Conservation (phyloP, 2,113 vertebrate genomes). For the Corapipo altera region DNA sequence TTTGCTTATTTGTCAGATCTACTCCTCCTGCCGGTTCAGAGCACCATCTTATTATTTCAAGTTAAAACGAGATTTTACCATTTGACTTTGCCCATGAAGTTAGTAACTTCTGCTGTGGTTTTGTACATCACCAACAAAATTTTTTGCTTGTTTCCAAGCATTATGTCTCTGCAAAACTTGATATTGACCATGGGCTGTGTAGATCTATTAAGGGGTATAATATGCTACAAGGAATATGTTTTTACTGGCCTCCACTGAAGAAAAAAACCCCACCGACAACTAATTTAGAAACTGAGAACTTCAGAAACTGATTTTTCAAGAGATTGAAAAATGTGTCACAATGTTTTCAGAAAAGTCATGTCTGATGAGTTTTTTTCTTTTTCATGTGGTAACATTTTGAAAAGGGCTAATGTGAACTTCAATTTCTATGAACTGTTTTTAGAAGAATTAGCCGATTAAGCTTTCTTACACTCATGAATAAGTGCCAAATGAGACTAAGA, state of each 20-base stretch:
- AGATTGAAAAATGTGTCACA: not conserved
- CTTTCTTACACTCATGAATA: not conserved
- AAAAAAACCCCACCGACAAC: not conserved
- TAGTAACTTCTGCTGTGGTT: not conserved
- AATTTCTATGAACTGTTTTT: not conserved
- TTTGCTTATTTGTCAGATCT: not conserved
- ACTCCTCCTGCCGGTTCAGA: not conserved
- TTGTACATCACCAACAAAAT: not conserved
- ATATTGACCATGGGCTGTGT: not conserved
- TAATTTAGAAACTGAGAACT: not conserved
- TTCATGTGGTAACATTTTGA: not conserved
- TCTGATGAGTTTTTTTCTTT: not conserved
- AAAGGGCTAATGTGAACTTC: not conserved
- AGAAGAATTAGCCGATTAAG: constrained; percentile 17
- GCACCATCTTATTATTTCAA: not conserved
- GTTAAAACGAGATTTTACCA: not conserved
- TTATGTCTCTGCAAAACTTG: not conserved
- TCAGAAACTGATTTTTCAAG: not conserved
- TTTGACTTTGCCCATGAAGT: not conserved
- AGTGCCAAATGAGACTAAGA: not conserved
- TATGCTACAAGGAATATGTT: not conserved
- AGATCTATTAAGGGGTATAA: not conserved
- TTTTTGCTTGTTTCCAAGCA: not conserved
- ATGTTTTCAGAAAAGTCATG: not conserved
- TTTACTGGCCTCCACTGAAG: not conserved